A percentile compares a stretch with the other conserved stretches of the same genome.
phyloP scores from a whole-genome alignment of 2,888 invertebrate species.

The Euclidia mi region DNA sequence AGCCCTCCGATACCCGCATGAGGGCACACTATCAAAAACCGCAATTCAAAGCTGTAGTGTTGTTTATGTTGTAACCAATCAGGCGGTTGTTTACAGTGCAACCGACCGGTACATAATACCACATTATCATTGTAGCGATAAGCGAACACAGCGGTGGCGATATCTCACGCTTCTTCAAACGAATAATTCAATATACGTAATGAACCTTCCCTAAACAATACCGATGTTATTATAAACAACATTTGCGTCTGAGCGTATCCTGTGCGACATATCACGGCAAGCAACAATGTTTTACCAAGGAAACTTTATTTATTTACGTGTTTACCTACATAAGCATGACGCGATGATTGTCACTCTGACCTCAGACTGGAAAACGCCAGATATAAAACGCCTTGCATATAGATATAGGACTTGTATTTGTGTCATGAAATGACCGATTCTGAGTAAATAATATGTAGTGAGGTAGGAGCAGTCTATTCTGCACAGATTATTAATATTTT shows the following conservation, averaged over 20 bases:
- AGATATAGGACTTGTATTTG: neutral
- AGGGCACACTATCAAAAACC: slow-evolving; percentile 22
- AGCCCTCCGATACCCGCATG: slow-evolving; percentile 16
- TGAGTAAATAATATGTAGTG: no score
- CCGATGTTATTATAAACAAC: neutral
- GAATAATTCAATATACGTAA: slow-evolving; percentile 35
- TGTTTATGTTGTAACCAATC: slow-evolving; percentile 51
- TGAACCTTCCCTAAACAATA: slow-evolving; percentile 26
- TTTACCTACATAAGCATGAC: slow-evolving; percentile 38
- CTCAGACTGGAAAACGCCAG: slow-evolving; percentile 43
- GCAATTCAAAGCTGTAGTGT: slow-evolving; percentile 24
- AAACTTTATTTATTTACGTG: slow-evolving; percentile 34
- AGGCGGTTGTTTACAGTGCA: slow-evolving; percentile 46
- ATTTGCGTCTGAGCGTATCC: neutral
- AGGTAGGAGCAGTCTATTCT: no score
- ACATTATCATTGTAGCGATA: slow-evolving; percentile 51
- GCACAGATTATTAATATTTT: neutral
- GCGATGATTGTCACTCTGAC: slow-evolving; percentile 37
- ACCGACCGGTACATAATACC: slow-evolving; percentile 40
- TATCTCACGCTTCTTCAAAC: slow-evolving; percentile 56
- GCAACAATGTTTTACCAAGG: slow-evolving; percentile 16
- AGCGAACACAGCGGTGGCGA: slow-evolving; percentile 46
- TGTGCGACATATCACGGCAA: slow-evolving; percentile 21
- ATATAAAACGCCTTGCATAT: neutral
- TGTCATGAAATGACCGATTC: no score